Conservation (phyloP, 1,140 invertebrate genomes). For the Pseudachorutes palmiensis region DNA sequence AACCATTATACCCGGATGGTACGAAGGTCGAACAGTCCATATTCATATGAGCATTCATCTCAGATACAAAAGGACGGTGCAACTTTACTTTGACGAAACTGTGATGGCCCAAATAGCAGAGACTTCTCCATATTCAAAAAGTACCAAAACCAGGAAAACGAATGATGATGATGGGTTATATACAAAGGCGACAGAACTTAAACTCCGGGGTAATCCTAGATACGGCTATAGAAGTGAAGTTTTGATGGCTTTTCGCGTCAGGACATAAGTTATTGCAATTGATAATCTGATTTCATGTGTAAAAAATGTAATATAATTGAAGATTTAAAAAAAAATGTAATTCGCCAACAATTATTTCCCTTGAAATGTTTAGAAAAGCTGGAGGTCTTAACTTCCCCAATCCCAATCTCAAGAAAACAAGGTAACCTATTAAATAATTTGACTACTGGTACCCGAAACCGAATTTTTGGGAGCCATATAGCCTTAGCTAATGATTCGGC, state of each 20-base stretch:
- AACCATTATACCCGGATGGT: slow-evolving; percentile 1
- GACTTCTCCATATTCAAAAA: neutral
- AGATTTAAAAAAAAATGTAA: no score
- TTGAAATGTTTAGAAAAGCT: no score
- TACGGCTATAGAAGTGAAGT: neutral
- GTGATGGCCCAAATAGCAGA: neutral
- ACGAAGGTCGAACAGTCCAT: neutral
- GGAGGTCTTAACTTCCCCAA: no score
- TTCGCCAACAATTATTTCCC: no score
- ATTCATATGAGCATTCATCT: neutral
- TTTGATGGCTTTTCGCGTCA: neutral
- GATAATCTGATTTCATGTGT: no score
- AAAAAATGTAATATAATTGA: no score
- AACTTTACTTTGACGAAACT: neutral
- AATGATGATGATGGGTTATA: neutral
- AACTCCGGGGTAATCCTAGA: neutral
- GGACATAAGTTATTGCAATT: no score
- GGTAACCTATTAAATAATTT: no score
- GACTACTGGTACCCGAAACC: no score
- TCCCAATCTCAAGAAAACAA: no score
- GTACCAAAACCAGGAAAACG: neutral
- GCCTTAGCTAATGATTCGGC: no score
- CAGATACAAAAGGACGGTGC: neutral
- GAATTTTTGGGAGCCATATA: no score
- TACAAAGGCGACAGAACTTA: neutral